These are phyloP conservation scores for Zaprionus kolodkinae DNA, from an alignment of 1,140 invertebrate genomes.

Conservation along the genomic window DNA sequence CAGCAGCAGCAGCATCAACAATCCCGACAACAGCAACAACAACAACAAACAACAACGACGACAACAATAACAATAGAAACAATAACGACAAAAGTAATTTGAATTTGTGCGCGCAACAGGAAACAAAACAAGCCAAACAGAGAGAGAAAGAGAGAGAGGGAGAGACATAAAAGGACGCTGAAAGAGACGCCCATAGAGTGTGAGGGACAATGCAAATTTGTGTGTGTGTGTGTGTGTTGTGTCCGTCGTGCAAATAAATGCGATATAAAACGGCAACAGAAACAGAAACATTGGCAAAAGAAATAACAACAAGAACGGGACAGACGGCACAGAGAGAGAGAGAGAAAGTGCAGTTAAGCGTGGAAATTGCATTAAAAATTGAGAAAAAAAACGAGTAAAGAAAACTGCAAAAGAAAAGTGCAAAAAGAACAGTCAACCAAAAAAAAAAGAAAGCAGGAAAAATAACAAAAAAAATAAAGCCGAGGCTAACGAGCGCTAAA, in stretches of 20 bases:
- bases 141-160: slow-evolving; percentile 12
- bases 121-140: slow-evolving; percentile 36
- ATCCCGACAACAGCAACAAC: slow-evolving; percentile 7
- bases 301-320: slow-evolving; percentile 25
- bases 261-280: slow-evolving; percentile 57
- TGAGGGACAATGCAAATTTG: slow-evolving; percentile 52
- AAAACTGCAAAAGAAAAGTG: slow-evolving; percentile 28
- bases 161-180: background rate
- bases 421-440: slow-evolving; percentile 34
- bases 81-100: slow-evolving; percentile 70
- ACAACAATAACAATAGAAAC: slow-evolving; percentile 61
- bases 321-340: slow-evolving; percentile 30
- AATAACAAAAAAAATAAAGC: slow-evolving; percentile 53
- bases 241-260: slow-evolving; percentile 75
- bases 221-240: slow-evolving; percentile 27
- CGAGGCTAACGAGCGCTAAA: slow-evolving; percentile 75
- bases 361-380: slow-evolving; percentile 82
- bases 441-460: slow-evolving; percentile 45
- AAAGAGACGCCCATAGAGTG: background rate
- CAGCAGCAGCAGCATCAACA: slow-evolving; percentile 28
- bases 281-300: slow-evolving; percentile 31
- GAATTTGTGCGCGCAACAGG: slow-evolving; percentile 67
- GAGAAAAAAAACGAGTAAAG: slow-evolving; percentile 48
- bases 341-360: slow-evolving; percentile 79
- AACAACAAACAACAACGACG: slow-evolving; percentile 4